Evolutionary conservation across 2,113 vertebrate species (phyloP).

Genomic region (Cheilinus undulatus): DNA sequence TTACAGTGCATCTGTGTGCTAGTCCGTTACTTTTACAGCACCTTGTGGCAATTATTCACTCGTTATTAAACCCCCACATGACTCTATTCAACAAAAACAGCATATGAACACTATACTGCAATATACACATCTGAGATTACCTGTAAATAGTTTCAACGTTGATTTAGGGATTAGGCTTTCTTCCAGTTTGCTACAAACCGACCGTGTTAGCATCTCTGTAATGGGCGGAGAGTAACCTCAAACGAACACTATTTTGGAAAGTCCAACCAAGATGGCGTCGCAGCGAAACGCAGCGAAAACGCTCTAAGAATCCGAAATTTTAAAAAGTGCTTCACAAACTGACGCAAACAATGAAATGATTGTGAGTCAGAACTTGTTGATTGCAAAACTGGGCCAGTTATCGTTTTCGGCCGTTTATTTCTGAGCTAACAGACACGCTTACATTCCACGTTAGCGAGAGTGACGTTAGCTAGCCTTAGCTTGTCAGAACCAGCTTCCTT

Average conservation of each 20-base stretch:
- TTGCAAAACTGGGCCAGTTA: no score
- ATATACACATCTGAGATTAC: background rate
- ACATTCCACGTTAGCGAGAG: background rate
- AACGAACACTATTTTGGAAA: background rate
- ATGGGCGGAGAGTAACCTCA: background rate
- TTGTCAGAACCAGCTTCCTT: background rate
- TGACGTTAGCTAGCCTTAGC: background rate
- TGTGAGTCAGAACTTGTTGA: no score
- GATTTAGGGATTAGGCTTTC: background rate
- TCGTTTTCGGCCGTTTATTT: fast-evolving
- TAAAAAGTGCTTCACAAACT: no score
- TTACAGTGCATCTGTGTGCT: background rate
- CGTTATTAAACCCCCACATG: no score
- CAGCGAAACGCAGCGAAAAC: background rate
- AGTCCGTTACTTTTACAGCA: background rate
- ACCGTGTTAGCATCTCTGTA: constrained; percentile 2
- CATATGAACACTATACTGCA: no score
- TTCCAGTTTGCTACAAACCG: background rate
- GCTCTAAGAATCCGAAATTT: background rate
- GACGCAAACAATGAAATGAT: background rate
- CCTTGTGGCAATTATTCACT: no score
- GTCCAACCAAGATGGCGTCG: constrained; percentile 43
- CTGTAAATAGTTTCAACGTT: no score
- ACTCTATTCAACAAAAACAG: no score
- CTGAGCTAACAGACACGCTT: background rate